Evolutionary conservation across 1,140 invertebrate genomes (phyloP).

Genomic region (Pogonomyrmex barbatus): DNA sequence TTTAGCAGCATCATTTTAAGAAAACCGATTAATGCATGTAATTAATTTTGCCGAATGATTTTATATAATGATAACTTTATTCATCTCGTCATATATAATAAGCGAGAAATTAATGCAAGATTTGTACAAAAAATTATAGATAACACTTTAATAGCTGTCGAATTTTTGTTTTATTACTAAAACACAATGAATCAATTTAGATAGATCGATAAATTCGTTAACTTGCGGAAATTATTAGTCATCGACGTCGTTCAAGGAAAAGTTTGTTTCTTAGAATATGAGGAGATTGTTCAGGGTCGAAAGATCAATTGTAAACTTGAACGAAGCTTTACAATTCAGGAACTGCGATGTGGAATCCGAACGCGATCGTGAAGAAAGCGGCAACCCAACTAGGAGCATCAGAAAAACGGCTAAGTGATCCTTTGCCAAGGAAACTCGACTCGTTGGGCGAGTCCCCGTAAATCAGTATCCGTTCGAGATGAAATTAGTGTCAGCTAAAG

Average conservation of each 20-base stretch:
- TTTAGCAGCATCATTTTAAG: neutral
- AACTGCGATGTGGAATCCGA: conserved; percentile 34
- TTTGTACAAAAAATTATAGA: neutral
- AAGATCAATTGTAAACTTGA: conserved; percentile 54
- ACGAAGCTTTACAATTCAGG: conserved; percentile 16
- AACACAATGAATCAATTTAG: conserved; percentile 46
- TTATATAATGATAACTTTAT: neutral
- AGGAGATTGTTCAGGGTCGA: conserved; percentile 56
- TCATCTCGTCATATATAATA: neutral
- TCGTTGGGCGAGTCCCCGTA: conserved; percentile 68
- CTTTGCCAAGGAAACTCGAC: conserved; percentile 64
- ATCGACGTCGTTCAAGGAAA: conserved; percentile 37
- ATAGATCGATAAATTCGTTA: conserved; percentile 20
- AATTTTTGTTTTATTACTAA: conserved; percentile 3
- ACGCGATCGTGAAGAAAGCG: conserved; percentile 43
- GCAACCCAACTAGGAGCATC: conserved; percentile 50
- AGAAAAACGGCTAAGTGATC: conserved; percentile 64
- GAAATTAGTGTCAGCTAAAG: conserved; percentile 72
- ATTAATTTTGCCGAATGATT: neutral
- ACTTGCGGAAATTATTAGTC: conserved; percentile 50
- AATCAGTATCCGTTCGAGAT: conserved; percentile 71
- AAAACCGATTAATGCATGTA: neutral
- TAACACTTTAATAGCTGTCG: neutral
- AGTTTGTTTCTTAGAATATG: conserved; percentile 50
- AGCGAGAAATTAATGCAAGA: neutral